These are phyloP conservation scores for Trogon surrucura DNA, from an alignment of 2,113 vertebrate genomes.

Conservation along the genomic window DNA sequence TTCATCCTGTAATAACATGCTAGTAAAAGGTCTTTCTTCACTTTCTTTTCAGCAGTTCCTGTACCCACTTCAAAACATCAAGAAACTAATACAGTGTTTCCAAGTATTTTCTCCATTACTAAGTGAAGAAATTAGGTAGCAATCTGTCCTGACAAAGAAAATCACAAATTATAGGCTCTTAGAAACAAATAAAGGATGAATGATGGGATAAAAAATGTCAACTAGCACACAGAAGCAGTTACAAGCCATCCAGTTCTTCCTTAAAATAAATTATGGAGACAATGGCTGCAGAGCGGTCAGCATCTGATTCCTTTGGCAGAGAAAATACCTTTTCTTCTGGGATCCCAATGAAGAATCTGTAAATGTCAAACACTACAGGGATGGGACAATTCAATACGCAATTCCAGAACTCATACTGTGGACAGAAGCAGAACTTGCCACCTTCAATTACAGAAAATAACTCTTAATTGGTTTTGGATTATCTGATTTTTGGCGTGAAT, in stretches of 20 bases:
- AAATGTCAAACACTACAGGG: background rate
- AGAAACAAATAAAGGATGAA: background rate
- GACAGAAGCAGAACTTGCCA: background rate
- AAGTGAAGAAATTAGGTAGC: background rate
- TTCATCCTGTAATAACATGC: background rate
- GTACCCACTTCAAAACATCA: background rate
- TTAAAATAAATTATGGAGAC: background rate
- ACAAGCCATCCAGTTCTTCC: background rate
- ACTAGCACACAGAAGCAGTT: background rate
- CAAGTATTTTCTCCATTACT: background rate
- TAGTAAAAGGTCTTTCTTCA: background rate
- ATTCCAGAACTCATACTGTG: constrained; percentile 6
- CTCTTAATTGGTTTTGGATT: constrained; percentile 8
- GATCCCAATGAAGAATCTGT: background rate
- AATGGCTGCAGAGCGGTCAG: background rate
- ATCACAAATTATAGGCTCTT: background rate
- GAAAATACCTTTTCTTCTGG: background rate
- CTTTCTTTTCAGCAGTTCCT: constrained; percentile 24
- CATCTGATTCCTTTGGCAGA: background rate
- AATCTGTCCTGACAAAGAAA: background rate
- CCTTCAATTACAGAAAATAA: background rate
- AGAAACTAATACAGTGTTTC: background rate
- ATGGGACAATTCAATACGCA: constrained; percentile 7
- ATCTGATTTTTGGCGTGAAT: background rate
- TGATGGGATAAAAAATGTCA: background rate